Base-by-base conservation (phyloP, 2,888 invertebrate genomes). In the Acleris cristana region DNA sequence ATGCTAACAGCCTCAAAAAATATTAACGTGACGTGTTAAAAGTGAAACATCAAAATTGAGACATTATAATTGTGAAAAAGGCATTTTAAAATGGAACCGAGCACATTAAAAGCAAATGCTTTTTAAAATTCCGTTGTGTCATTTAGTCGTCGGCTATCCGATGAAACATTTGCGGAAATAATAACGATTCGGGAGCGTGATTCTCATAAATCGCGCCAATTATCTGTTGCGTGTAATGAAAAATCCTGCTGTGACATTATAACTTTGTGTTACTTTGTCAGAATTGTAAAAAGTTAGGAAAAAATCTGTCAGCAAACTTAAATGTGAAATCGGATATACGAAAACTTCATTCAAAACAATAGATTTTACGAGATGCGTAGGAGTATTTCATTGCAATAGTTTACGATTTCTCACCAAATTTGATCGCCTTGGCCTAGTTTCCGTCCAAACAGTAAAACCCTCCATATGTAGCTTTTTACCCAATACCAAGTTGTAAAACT, bases 181-280 rank as follows among this genome's bases (percentile, higher is more conserved):
- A 76, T 80, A 84, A 83, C 79, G 80, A 82, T 82, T 80, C 80
- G 79, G 75, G 76, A 76, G 83, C 83, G 84, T 86, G 87, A 85
- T 84, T 82, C 76, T 84, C 74, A 83, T 84, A 85, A 88, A 87
- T 86, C 82, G 80, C 79, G 82, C 87, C 87, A 88, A 88, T 88
- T 84, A 82, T 79, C 68, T 65, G 65, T 26, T 71, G 74, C 81
- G 81, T 81, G 80, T 79, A 56, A 49, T 21, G 23, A 51, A n/a
- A 55, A 51, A 56, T 56, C 51, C 2, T 26, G 6, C 19, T 44
- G 40, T 40, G 40, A 40, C 48, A 48, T 48, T 48, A 48, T 48
- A 14, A 40, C 40, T 40, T 14, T 3, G 40, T 40, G 40, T 40
- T 40, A 40, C 1, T 40, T 14, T 40, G 40, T 14, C 40, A 40